These are phyloP conservation scores for Gastrophryne carolinensis DNA, from an alignment of 2,797 vertebrate species.

Conservation along the genomic window DNA sequence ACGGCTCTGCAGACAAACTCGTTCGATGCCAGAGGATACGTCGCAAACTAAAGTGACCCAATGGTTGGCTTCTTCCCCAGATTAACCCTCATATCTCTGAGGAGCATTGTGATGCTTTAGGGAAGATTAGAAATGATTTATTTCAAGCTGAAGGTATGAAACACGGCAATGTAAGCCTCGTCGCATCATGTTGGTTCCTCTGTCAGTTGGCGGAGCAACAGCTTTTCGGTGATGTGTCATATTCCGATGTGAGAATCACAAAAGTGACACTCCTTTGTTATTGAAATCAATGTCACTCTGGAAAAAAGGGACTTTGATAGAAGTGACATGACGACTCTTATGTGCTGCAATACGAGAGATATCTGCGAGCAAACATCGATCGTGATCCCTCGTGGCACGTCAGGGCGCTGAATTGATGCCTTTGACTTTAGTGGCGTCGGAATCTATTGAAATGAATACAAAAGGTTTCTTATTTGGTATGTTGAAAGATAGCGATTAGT, in stretches of 20 bases:
- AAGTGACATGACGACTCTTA: constrained; percentile 10
- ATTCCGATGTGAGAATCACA: background rate
- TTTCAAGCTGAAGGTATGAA: background rate
- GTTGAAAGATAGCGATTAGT: too few species aligned
- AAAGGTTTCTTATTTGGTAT: too few species aligned
- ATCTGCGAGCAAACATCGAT: constrained; percentile 7
- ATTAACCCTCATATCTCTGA: background rate
- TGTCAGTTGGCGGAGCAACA: constrained; percentile 26
- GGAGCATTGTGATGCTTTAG: background rate
- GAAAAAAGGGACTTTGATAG: background rate
- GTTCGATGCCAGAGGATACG: constrained; percentile 2
- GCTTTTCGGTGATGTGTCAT: constrained; percentile 26
- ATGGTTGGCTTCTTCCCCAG: background rate
- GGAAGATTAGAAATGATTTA: background rate
- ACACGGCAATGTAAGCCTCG: background rate
- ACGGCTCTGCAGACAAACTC: constrained; percentile 9
- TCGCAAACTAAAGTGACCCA: background rate
- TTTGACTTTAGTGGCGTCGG: background rate
- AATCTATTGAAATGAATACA: background rate
- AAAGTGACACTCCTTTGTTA: constrained; percentile 23
- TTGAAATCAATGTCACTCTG: constrained; percentile 36
- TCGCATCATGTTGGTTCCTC: constrained; percentile 20
- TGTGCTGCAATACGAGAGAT: background rate
- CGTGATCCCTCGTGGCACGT: background rate
- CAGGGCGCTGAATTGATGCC: background rate